Evolutionary conservation across 2,797 vertebrate species (phyloP), one percentile per base, ranked within the genome.

Genomic region (Florisuga fusca): DNA sequence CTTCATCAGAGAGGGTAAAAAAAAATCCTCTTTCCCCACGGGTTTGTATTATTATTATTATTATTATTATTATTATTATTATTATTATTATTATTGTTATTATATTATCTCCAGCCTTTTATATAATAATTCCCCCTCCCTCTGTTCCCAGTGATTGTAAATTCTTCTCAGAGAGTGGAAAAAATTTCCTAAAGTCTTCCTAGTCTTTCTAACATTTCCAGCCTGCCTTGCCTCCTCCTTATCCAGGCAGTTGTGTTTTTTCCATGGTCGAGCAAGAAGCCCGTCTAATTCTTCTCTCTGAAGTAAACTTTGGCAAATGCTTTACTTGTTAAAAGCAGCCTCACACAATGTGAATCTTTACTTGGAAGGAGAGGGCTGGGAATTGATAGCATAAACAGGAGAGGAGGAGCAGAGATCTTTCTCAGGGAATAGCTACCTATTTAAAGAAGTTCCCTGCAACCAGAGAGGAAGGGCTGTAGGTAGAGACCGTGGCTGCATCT

Each of bases 331-430:
- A 73, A 84, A 92, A 84, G 41, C 69, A 92, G 34, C 27, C 29
- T 75, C 1, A 0, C 12, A 2, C 19, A 68, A 85, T 31, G 38
- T 58, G 75, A 69, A 75, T 73, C 73, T 90, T 36, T 50, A 55
- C 69, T 86, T 36, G 46, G 61, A 74, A 78, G 33, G 38, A 84
- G 66, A 66, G 51, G 17, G 43, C 34, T 68, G 51, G 58, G 46
- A 67, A 75, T 3, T 27, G 43, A 36, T 36, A 68, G 18, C 7
- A 0, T 64, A 74, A 95, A 79, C 43, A 71, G 78, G 45, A 87
- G 74, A 92, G 84, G 88, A 94, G 88, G 58, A 81, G 66, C 53
- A 51, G 79, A 78, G n/a, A 25, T 58, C 17, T 63, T 77, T 88
- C 69, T 83, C 6, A 6, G 31, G 74, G 68, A 83, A 31, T 29